A percentile compares a stretch with the other conserved stretches of the same genome.
phyloP scores from a whole-genome alignment of 2,113 vertebrate species.

The Oreochromis spilurus region DNA sequence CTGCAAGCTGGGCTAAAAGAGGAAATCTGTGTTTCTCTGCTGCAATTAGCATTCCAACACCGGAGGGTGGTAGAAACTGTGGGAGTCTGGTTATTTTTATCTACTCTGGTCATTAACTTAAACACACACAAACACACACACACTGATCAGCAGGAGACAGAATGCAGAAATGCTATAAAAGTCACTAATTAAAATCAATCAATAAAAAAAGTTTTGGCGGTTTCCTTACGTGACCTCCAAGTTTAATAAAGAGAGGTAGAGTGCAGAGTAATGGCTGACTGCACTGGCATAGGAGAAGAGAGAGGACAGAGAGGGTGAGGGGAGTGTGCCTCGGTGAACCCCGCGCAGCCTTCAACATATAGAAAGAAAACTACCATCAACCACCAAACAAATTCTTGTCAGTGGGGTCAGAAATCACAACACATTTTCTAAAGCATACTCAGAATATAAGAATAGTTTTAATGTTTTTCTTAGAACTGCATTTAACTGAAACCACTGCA shows the following conservation, averaged over 20 bases:
- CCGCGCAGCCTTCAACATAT: not conserved
- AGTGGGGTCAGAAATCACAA: not conserved
- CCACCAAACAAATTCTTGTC: not conserved
- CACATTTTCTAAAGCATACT: not conserved
- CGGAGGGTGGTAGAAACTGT: not conserved
- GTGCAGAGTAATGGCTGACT: not conserved
- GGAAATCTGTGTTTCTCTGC: not conserved
- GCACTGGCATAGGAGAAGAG: not conserved
- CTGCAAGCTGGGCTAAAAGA: not conserved
- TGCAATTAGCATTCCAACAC: not conserved
- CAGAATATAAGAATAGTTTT: not conserved
- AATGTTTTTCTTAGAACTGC: not conserved
- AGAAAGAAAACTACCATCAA: constrained; percentile 14
- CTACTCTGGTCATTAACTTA: not conserved
- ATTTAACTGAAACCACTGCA: not conserved
- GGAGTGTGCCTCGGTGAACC: not conserved
- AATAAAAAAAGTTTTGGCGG: not conserved
- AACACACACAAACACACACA: not conserved
- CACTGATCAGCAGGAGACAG: not conserved
- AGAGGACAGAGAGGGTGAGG: not conserved
- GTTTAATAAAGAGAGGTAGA: not conserved
- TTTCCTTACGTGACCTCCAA: not conserved
- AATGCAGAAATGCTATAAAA: not conserved
- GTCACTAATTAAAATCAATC: not conserved
- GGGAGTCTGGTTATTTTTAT: not conserved